Conservation (phyloP, 2,113 vertebrate species). For the Empidonax traillii region DNA sequence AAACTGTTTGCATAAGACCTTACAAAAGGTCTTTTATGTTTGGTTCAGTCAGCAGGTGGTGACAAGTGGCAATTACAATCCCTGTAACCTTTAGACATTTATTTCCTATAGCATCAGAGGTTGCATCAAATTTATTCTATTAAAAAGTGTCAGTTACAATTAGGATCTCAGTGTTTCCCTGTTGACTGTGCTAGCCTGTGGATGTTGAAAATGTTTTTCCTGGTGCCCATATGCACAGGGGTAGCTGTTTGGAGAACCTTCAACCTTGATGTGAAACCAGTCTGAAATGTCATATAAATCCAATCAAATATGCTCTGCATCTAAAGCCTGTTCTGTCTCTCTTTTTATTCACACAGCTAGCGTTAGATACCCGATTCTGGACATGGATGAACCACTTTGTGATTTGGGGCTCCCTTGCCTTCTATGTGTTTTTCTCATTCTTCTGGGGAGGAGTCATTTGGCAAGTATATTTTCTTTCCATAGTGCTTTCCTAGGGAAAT, state of each 20-base stretch:
- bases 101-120: background rate
- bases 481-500: background rate
- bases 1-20: background rate
- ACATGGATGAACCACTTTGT: constrained; percentile 99
- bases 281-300: background rate
- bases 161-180: background rate
- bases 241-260: background rate
- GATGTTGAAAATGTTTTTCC: background rate
- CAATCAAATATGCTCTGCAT: accelerated
- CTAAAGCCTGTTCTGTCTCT: background rate
- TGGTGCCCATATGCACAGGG: background rate
- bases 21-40: constrained; percentile 1
- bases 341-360: constrained; percentile 78
- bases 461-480: constrained; percentile 65
- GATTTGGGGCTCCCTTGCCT: constrained; percentile 96
- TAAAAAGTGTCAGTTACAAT: background rate
- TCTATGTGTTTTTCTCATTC: constrained; percentile 98
- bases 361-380: constrained; percentile 95
- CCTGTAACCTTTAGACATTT: background rate
- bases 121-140: background rate
- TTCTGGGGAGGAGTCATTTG: constrained; percentile 99
- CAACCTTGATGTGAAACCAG: background rate
- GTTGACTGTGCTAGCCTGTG: background rate
- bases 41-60: constrained; percentile 27
- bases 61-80: background rate